These are phyloP conservation scores for Eriocheir sinensis DNA, from an alignment of 1,140 invertebrate species.

Conservation along the genomic window DNA sequence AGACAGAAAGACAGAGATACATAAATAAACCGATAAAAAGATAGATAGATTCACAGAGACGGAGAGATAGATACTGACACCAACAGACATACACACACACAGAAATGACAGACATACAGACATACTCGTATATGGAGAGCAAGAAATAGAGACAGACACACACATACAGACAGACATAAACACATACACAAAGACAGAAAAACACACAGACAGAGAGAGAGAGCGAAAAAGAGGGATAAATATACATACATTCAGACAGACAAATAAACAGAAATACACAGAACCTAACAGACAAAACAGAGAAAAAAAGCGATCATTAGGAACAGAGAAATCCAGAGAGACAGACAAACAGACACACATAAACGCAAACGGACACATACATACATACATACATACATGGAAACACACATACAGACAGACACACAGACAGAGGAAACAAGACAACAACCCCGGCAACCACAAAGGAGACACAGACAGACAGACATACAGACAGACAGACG, in stretches of 20 bases:
- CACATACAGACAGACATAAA: too few species aligned
- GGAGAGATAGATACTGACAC: constrained; percentile 12
- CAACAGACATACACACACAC: constrained; percentile 40
- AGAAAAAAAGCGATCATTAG: too few species aligned
- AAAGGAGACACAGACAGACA: neutral
- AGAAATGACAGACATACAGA: constrained; percentile 26
- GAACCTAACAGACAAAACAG: too few species aligned
- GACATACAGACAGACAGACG: neutral
- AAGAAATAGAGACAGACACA: neutral
- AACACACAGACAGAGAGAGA: neutral
- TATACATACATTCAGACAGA: too few species aligned
- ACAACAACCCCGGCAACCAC: too few species aligned
- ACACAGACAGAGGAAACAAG: too few species aligned
- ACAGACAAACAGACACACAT: too few species aligned
- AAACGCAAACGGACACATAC: neutral
- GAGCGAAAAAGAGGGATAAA: neutral
- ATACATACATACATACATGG: constrained; percentile 29
- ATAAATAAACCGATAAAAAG: constrained; percentile 18
- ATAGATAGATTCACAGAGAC: constrained; percentile 15
- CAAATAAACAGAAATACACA: too few species aligned
- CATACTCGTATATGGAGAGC: neutral
- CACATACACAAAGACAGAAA: neutral
- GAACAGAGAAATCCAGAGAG: too few species aligned
- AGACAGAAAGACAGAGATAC: constrained; percentile 15
- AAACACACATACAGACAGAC: constrained; percentile 36